Conservation (phyloP, 2,113 vertebrate genomes). For the Uria lomvia region DNA sequence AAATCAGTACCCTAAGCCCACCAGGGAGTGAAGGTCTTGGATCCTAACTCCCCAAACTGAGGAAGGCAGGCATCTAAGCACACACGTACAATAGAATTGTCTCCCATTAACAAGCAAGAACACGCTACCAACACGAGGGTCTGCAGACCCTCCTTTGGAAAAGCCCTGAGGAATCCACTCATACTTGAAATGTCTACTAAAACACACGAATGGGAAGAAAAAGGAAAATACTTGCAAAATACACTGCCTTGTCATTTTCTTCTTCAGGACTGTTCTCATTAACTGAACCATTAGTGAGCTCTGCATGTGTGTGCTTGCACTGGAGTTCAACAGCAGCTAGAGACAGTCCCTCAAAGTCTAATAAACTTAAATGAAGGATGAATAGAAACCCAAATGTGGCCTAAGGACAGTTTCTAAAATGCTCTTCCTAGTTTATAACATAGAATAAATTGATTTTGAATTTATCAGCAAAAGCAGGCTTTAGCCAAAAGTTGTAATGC, state of each 20-base stretch:
- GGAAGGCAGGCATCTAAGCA: neutral
- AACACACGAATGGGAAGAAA: neutral
- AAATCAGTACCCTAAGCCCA: neutral
- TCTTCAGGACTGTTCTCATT: neutral
- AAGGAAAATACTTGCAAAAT: neutral
- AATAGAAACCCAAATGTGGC: constrained; percentile 22
- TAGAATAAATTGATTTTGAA: neutral
- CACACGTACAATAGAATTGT: neutral
- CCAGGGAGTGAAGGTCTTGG: neutral
- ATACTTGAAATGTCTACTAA: neutral
- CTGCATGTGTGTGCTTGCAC: neutral
- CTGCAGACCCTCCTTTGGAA: neutral
- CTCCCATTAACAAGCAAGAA: neutral
- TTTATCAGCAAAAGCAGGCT: neutral
- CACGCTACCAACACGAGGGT: accelerated
- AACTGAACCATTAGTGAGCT: neutral
- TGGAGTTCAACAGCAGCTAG: constrained; percentile 31
- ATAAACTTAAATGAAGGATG: constrained; percentile 45
- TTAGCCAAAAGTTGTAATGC: neutral
- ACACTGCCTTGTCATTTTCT: neutral
- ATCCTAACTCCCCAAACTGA: neutral
- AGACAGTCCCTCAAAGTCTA: constrained; percentile 44
- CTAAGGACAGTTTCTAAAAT: constrained; percentile 4
- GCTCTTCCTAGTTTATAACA: neutral
- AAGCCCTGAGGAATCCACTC: neutral